Base-by-base conservation (phyloP, 2,113 vertebrate genomes). In the Hypocryptadius cinnamomeus region DNA sequence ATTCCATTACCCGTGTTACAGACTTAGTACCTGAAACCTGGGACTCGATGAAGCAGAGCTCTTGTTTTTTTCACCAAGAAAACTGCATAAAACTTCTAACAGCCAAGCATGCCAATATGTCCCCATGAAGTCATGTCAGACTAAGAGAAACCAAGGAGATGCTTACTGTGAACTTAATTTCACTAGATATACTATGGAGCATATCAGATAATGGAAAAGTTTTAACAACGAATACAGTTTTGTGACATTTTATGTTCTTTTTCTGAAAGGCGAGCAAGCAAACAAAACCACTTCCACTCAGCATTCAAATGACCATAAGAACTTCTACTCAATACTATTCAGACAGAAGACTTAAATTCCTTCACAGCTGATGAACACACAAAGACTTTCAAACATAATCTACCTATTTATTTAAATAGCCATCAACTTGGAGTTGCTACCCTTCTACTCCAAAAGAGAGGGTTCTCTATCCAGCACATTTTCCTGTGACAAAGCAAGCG, bases 391-490 rank as follows among this genome's bases (percentile, higher is more conserved):
- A 16, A 3, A 64, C 4, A 21, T 24, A 76, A 64, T 56, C 28
- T 33, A 21, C 8, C 10, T 71, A 59, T 33, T 54, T 83, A 12
- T 79, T 59, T 45, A 72, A 22, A 25, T 13, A 68, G 13, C 17
- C 33, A 66, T 54, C 48, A 53, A 40, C 15, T 47, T 51, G 42
- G 33, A 69, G 18, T 53, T 70, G 9, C 17, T 70, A 47, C 7
- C 9, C 10, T 28, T 56, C 24, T 6, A 4, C n/a, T 33, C 0
- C 1, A 13, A 59, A 80, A 33, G 45, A 54, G 3, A 51, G 2
- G 13, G 15, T 31, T 69, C n/a, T 70, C n/a, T 53, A 31, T 22
- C 15, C 20, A 79, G 25, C 10, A 82, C 10, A 23, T 71, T 87
- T 28, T 74, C 21, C 31, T n/a, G 11, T 12, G 25, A 74, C 25